A percentile compares a stretch with the other conserved stretches of the same genome.
phyloP scores from a whole-genome alignment of 2,888 invertebrate genomes.

The Empis stercorea region DNA sequence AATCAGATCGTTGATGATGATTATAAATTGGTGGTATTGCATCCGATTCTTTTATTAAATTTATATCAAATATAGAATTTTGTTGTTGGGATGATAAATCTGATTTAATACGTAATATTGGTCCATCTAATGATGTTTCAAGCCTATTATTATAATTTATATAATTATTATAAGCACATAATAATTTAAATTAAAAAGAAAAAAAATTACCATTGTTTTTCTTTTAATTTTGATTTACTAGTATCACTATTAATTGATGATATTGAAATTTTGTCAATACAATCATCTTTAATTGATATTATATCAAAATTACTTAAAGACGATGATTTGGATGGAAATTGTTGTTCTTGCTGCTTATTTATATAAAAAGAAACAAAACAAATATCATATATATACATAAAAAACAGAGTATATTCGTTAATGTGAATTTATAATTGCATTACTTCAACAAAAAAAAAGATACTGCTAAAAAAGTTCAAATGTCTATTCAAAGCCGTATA shows the following conservation, averaged over 20 bases:
- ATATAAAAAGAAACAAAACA: not conserved
- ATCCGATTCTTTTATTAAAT: constrained; percentile 6
- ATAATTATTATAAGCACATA: no score
- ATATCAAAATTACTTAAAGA: constrained; percentile 17
- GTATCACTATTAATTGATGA: constrained; percentile 26
- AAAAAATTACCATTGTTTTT: constrained; percentile 33
- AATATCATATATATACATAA: no score
- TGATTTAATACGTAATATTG: constrained; percentile 19
- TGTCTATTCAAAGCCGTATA: no score
- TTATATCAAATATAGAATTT: constrained; percentile 3
- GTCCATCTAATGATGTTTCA: constrained; percentile 35
- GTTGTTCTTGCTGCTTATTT: no score
- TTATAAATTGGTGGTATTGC: constrained; percentile 8
- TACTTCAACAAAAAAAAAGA: no score
- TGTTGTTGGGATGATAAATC: constrained; percentile 2
- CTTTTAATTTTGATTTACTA: constrained; percentile 27
- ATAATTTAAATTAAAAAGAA: no score
- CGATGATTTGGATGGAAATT: constrained; percentile 14
- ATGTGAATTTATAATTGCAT: no score
- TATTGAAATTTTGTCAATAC: constrained; percentile 21
- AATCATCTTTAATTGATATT: constrained; percentile 14
- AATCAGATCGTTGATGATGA: not conserved
- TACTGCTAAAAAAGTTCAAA: no score
- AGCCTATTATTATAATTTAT: constrained; percentile 16
- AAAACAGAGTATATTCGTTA: no score